Base-by-base conservation (phyloP, 2,888 invertebrate species). In the Lottia scabra region DNA sequence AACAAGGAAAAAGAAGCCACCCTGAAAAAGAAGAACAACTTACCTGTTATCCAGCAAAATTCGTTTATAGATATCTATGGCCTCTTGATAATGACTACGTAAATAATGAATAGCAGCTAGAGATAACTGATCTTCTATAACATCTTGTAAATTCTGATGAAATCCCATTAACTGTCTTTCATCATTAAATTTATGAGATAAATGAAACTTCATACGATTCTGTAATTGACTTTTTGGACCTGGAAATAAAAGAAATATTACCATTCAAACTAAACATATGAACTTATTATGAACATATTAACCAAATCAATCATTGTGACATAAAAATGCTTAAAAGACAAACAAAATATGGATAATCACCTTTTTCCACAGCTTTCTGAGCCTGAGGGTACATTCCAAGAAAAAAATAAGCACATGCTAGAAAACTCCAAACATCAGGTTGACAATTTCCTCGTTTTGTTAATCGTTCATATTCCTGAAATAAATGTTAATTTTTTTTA, bases 11-110 rank as follows among this genome's bases (percentile, higher is more conserved):
- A 48, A 27, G 6, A 12, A 63, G 10, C n/a, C 23, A n/a, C 13
- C 62, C 16, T n/a, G n/a, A n/a, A n/a, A 56, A 62, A 38, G 27
- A 63, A n/a, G 16, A 46, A 5, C 1, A 23, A 43, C 27, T 80
- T 89, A 96, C 96, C 97, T 94, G 91, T 98, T 95, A 83, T 97
- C 96, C 27, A 97, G 90, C 16, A 99, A 91, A 70, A 99, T 92
- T 75, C 96, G 93, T 90, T 99, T 99, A 88, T 99, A 99, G 78
- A 99, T 96, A 89, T 99, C 98, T 76, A 99, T 98, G 65, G 99
- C 98, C 89, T 99, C 99, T 88, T 98, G 98, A 88, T 98, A 99
- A 90, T 99, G 99, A 8, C 96, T 95, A 70, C 98, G 92, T 71
- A 99, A 91, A 87, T 97, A 99, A 89, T 99, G 98, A 80, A 99